Conservation (phyloP, 2,888 invertebrate genomes). For the Eumacrocentrus americanus region DNA sequence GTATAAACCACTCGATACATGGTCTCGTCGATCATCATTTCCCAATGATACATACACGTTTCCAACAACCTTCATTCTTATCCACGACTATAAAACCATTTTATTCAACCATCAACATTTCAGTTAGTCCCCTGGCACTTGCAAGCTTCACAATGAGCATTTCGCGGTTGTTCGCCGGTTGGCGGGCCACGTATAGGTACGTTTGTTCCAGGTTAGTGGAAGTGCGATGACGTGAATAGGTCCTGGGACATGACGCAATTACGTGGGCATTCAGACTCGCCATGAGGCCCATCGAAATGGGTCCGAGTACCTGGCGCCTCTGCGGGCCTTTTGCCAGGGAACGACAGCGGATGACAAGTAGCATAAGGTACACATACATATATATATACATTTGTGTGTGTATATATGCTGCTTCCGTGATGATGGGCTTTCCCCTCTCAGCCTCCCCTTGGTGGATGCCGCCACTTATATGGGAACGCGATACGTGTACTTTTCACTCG, state of each 20-base stretch:
- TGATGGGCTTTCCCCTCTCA: constrained; percentile 37
- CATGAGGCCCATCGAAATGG: constrained; percentile 39
- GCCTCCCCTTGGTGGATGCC: constrained; percentile 37
- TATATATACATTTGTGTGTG: not conserved
- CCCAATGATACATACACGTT: not conserved
- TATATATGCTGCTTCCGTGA: constrained; percentile 14
- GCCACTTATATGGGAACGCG: constrained; percentile 53
- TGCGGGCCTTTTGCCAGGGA: constrained; percentile 12
- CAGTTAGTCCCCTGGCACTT: constrained; percentile 7
- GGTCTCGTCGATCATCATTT: constrained; percentile 15
- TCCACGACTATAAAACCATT: not conserved
- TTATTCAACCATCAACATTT: constrained; percentile 2
- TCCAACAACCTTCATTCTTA: not conserved
- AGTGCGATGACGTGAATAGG: constrained; percentile 30
- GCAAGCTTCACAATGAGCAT: constrained; percentile 19
- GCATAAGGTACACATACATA: not conserved
- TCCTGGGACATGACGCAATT: constrained; percentile 37
- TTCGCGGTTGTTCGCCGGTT: not conserved
- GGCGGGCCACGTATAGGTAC: not conserved
- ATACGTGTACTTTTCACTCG: constrained; percentile 42
- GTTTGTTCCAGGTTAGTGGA: constrained; percentile 13
- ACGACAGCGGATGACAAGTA: constrained; percentile 17
- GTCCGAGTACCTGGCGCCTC: constrained; percentile 44
- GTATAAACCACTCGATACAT: not conserved
- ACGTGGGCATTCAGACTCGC: constrained; percentile 40